These are phyloP conservation scores for Ptychodera flava DNA, from an alignment of 35 echinoderm and acorn worm species.

Conservation along the genomic window DNA sequence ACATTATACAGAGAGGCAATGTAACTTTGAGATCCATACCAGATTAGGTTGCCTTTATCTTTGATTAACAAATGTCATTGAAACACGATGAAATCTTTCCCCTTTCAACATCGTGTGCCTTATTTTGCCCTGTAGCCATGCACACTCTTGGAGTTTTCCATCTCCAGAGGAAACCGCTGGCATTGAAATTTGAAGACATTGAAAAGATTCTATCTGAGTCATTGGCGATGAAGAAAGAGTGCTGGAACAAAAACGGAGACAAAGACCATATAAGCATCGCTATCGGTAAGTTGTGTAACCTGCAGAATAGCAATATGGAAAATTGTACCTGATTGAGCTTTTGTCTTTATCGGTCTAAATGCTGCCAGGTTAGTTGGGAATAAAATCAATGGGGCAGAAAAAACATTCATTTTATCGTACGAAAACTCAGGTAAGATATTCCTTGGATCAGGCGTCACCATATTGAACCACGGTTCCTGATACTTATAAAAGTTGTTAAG, in stretches of 20 bases:
- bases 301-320: no score
- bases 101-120: no score
- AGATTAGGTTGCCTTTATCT: neutral
- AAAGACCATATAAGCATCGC: neutral
- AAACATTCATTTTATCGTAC: neutral
- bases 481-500: neutral
- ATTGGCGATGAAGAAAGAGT: neutral
- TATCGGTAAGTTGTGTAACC: neutral
- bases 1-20: neutral
- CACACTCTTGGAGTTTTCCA: neutral
- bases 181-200: neutral
- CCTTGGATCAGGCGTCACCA: neutral
- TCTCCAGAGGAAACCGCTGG: neutral
- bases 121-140: neutral
- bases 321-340: no score
- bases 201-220: neutral
- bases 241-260: neutral
- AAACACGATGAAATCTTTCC: neutral
- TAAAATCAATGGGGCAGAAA: neutral
- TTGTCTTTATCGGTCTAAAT: neutral
- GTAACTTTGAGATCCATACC: neutral
- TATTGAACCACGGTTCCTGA: neutral
- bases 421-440: neutral
- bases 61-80: neutral
- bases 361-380: neutral